phyloP scores from a whole-genome alignment of 2,888 invertebrate species.

The Netelia inedita region DNA sequence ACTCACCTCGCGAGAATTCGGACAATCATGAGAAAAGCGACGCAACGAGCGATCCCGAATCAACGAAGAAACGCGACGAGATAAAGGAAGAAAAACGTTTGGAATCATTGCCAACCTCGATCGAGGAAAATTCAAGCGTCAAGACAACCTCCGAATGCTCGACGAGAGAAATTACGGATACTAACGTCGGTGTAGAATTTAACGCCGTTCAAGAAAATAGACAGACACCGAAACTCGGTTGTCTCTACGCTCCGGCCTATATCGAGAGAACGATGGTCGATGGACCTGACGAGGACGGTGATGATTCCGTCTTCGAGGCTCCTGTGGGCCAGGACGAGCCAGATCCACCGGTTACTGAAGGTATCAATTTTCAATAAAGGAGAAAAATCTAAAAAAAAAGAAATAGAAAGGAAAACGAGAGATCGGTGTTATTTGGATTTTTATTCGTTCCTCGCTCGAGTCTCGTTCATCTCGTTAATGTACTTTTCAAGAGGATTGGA shows the following conservation, averaged over 20 bases:
- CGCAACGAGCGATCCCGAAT: constrained; percentile 60
- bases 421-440: not conserved
- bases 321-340: constrained; percentile 52
- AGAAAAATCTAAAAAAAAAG: constrained; percentile 4
- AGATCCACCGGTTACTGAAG: constrained; percentile 50
- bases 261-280: constrained; percentile 81
- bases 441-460: constrained; percentile 14
- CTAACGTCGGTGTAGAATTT: constrained; percentile 25
- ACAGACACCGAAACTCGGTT: constrained; percentile 51
- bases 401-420: not conserved
- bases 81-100: constrained; percentile 53
- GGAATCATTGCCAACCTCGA: constrained; percentile 31
- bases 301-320: constrained; percentile 83
- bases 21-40: constrained; percentile 55
- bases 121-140: constrained; percentile 50
- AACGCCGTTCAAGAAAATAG: constrained; percentile 34
- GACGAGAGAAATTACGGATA: constrained; percentile 59
- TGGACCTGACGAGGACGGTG: constrained; percentile 82
- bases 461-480: constrained; percentile 3
- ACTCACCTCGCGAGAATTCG: constrained; percentile 45
- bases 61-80: constrained; percentile 64
- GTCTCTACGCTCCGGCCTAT: constrained; percentile 78
- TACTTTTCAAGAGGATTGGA: no score
- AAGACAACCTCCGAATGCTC: constrained; percentile 34
- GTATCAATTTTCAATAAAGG: constrained; percentile 42